phyloP scores from a whole-genome alignment of 2,797 vertebrate genomes.

The Rhynchonycteris naso region DNA sequence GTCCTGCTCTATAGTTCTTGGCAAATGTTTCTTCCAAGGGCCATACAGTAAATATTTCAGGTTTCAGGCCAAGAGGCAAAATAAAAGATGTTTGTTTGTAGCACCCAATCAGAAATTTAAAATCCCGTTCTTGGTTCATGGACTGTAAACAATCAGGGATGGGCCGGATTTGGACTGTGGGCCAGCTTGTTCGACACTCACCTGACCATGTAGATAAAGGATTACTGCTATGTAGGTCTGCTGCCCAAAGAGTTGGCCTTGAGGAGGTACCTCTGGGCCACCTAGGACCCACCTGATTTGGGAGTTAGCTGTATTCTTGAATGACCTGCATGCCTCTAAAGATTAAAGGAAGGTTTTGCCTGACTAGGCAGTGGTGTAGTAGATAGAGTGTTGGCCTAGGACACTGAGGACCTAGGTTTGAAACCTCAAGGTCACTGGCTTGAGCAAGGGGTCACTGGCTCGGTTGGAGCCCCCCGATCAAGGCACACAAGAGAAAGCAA shows the following conservation, averaged over 20 bases:
- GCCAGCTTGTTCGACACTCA: accelerated
- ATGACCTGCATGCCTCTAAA: background rate
- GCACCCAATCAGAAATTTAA: background rate
- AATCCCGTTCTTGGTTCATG: accelerated
- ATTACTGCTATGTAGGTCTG: too few relatives aligned
- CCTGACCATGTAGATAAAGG: accelerated
- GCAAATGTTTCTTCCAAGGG: background rate
- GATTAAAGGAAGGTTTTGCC: too few relatives aligned
- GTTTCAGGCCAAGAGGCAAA: background rate
- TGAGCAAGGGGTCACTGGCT: too few relatives aligned
- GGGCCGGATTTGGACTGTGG: background rate
- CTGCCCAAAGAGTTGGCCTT: background rate
- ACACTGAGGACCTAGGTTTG: too few relatives aligned
- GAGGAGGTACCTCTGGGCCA: background rate
- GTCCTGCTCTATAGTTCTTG: accelerated
- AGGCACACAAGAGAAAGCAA: too few relatives aligned
- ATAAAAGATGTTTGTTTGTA: background rate
- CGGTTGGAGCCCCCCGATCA: too few relatives aligned
- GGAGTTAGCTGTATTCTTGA: background rate
- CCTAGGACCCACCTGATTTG: background rate
- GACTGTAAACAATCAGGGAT: too few relatives aligned
- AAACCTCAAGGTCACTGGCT: too few relatives aligned
- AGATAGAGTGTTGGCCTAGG: too few relatives aligned
- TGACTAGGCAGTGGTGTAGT: too few relatives aligned
- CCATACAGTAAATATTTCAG: accelerated